Evolutionary conservation across 2,797 vertebrate genomes (phyloP).

Genomic region (Valencia hispanica): DNA sequence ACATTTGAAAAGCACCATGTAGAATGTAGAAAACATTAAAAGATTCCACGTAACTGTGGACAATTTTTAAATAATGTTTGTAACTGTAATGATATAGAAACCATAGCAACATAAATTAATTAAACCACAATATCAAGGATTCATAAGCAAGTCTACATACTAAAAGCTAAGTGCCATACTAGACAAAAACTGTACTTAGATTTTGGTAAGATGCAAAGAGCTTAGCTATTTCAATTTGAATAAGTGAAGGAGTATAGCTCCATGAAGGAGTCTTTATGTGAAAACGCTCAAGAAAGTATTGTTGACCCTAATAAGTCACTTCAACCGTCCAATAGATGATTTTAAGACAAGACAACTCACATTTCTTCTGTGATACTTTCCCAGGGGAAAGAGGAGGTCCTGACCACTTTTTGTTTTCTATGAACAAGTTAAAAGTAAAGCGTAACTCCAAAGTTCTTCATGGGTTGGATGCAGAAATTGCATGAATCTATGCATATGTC

Average conservation of each 20-base stretch:
- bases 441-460: too few relatives aligned
- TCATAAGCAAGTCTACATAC: not conserved
- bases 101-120: not conserved
- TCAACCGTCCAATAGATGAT: not conserved
- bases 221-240: not conserved
- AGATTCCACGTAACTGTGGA: not conserved
- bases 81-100: not conserved
- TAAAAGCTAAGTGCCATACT: not conserved
- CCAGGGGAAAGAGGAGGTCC: too few relatives aligned
- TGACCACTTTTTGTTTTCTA: too few relatives aligned
- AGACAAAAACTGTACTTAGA: not conserved
- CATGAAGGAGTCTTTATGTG: not conserved
- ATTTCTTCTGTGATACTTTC: too few relatives aligned
- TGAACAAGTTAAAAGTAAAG: too few relatives aligned
- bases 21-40: too few relatives aligned
- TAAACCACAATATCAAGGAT: too few relatives aligned
- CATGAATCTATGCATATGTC: too few relatives aligned
- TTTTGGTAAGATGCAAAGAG: not conserved
- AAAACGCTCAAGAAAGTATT: not conserved
- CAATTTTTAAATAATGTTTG: not conserved
- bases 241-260: not conserved
- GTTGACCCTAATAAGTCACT: not conserved
- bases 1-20: not conserved
- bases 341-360: not conserved
- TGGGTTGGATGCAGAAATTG: too few relatives aligned